Base-by-base conservation (phyloP, 2,113 vertebrate genomes). In the Phaethon lepturus region DNA sequence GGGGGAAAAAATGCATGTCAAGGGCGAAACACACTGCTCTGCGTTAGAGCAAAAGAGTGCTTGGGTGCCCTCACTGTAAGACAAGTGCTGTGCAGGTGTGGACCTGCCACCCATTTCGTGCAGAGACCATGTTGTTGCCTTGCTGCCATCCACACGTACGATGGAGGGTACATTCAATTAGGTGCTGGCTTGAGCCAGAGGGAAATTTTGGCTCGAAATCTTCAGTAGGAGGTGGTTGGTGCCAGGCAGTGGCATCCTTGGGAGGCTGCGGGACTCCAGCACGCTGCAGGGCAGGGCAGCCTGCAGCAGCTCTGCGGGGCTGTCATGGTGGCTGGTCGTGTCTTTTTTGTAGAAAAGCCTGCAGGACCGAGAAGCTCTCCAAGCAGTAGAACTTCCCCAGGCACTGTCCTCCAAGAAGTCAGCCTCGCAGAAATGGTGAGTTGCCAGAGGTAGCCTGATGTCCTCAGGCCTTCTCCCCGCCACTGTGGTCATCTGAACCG, bases 341-440 rank as follows among this genome's bases (percentile, higher is more conserved):
- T 69, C 52, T 49, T n/a, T 55, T 64, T 71, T 91, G 35, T 69
- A 98, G 98, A 97, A n/a, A 97, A 97, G 56, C 59, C 86, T 4
- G 20, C 56, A 12, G 79, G 68, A 76, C 94, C 94, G 47, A 95
- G 76, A 80, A 95, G 25, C 4, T 96, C 98, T 53, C 97, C 98
- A 38, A 81, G 63, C 59, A 83, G 90, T 20, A 97, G 86, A 84
- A 66, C 74, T 55, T 97, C 98, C 44, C 97, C 97, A 2, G 50
- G 96, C 10, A 35, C 80, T 29, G 33, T 68, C 42, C 86, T 97
- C 40, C 96, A 97, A 5, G 98, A 98, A 89, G 73, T 93, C 6
- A 86, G 90, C 68, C 78, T 96, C 5, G 44, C 96, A 28, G 98
- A 98, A 91, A 90, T 95, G 85, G 98, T 98, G 92, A 98, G 69